A percentile compares a stretch with the other conserved stretches of the same genome.
These are phyloP conservation scores for Eremophila alpestris DNA, from an alignment of 2,797 vertebrate species.

Conservation along the genomic window DNA sequence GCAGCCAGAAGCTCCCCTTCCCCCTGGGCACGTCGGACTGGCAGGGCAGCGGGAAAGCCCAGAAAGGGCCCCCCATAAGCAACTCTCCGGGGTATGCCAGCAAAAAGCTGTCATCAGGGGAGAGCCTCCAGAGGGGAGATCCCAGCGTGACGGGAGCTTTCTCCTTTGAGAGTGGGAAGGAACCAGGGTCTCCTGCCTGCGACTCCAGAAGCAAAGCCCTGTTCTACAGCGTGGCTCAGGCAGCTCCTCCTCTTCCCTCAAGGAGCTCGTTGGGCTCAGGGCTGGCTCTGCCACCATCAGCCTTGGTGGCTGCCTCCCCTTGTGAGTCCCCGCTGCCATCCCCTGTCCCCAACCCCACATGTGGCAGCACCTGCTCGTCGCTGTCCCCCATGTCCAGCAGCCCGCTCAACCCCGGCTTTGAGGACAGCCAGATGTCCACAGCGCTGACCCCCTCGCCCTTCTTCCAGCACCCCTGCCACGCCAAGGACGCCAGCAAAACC, in stretches of 20 bases:
- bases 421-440: slow-evolving; percentile 86
- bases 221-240: slow-evolving; percentile 84
- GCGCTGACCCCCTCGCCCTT: slow-evolving; percentile 79
- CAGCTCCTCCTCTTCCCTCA: slow-evolving; percentile 76
- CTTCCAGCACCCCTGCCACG: slow-evolving; percentile 80
- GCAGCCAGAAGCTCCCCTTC: slow-evolving; percentile 85
- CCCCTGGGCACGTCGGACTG: slow-evolving; percentile 83
- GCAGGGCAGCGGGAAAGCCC: slow-evolving; percentile 81
- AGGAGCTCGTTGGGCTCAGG: slow-evolving; percentile 79
- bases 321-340: slow-evolving; percentile 91
- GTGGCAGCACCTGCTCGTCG: slow-evolving; percentile 89
- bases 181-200: slow-evolving; percentile 79
- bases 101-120: slow-evolving; percentile 71
- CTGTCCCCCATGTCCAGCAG: slow-evolving; percentile 91
- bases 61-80: slow-evolving; percentile 77
- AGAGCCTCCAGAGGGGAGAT: slow-evolving; percentile 81
- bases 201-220: slow-evolving; percentile 84
- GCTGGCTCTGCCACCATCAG: slow-evolving; percentile 80
- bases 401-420: slow-evolving; percentile 85
- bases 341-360: slow-evolving; percentile 85
- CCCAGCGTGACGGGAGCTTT: slow-evolving; percentile 71
- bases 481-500: slow-evolving; percentile 75
- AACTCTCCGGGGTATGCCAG: slow-evolving; percentile 70
- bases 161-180: slow-evolving; percentile 75
- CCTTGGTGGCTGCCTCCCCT: slow-evolving; percentile 87